Base-by-base conservation (phyloP, 2,797 vertebrate genomes). In the Alosa sapidissima region DNA sequence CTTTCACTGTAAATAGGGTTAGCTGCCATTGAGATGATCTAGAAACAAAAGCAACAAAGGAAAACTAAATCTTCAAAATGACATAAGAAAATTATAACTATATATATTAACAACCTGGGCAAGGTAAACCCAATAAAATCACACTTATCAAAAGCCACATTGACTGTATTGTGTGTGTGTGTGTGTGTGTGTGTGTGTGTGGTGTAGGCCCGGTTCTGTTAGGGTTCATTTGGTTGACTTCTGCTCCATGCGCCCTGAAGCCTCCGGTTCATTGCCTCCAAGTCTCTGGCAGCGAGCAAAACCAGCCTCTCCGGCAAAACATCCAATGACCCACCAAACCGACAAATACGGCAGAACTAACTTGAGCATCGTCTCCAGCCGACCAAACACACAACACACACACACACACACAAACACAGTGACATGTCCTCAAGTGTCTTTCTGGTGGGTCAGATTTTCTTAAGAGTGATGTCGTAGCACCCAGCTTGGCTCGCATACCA, bases 101-200 rank as follows among this genome's bases (percentile, higher is more conserved):
- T 33, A n/a, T n/a, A n/a, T n/a, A n/a, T 1, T 3, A 68, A 36
- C 62, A 33, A 36, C 13, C 62, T 33, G 1, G 62, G 60, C 24
- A 10, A 28, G 7, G 24, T 33, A 65, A 33, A 3, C 24, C 0
- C 10, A 36, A 68, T 33, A 68, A 68, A 33, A 68, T 68, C 28
- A 33, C 10, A 68, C 62, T 14, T 1, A 33, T 3, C 2, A 68
- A 36, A 11, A 68, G 10, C 9, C 62, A 33, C 28, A 68, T 28
- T 28, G 9, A 33, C 24, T 33, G 28, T 11, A 33, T 13, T 65
- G 24, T 36, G 16, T 7, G 86, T 85, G 84, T 86, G 89, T 88
- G 86, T 83, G 86, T 51, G 68, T 28, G 6, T 62, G 89, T 88
- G 86, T 82, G 86, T 51, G 68, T 28, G 6, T 62, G 10, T 4